Percentiles rank a stretch among this genome's conserved stretches.
phyloP scores from a whole-genome alignment of 2,797 vertebrate genomes.

The Calcarius lapponicus region DNA sequence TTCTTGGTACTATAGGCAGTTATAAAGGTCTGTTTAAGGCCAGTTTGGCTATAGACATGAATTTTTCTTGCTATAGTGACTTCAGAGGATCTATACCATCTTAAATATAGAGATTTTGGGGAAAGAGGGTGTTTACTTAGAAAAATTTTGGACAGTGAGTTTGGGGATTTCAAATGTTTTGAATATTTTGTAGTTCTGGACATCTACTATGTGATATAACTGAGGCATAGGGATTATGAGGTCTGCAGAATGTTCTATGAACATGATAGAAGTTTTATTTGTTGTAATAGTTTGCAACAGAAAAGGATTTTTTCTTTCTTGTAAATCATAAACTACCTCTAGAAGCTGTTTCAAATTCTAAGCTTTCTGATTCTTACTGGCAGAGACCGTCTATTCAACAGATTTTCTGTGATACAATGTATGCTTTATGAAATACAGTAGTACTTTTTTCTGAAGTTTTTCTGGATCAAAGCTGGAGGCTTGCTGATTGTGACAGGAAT shows the following conservation, averaged over 20 bases:
- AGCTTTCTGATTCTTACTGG: neutral
- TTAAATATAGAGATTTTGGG: neutral
- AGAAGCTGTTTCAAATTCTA: neutral
- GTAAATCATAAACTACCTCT: neutral
- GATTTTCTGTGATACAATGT: neutral
- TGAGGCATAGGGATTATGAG: neutral
- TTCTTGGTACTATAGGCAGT: neutral
- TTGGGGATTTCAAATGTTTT: neutral
- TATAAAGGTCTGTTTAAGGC: neutral
- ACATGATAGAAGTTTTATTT: neutral
- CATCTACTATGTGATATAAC: neutral
- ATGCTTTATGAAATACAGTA: neutral
- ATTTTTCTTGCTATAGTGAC: neutral
- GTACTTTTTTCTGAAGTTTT: neutral
- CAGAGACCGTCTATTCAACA: neutral
- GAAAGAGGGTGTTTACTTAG: neutral
- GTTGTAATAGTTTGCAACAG: neutral
- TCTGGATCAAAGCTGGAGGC: neutral
- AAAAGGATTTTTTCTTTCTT: neutral
- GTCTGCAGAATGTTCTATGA: neutral
- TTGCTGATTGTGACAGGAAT: neutral
- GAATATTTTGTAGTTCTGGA: neutral
- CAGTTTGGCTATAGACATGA: neutral
- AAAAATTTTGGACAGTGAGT: neutral
- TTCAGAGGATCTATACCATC: neutral